Percentiles rank a stretch among this genome's conserved stretches.
Evolutionary conservation across 2,888 invertebrate genomes (phyloP).

Genomic region (Augiades crinisus): DNA sequence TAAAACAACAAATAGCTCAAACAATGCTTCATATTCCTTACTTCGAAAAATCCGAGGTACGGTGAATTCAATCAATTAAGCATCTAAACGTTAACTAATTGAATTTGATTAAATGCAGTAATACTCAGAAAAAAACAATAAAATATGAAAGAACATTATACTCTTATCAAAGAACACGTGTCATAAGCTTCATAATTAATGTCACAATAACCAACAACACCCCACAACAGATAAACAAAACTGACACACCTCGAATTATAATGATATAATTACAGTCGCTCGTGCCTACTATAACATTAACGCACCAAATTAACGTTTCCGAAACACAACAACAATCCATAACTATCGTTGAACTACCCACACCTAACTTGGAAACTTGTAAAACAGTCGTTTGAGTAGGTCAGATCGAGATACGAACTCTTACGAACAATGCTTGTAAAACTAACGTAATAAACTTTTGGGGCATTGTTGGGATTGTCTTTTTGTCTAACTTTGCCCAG

Average conservation of each 20-base stretch:
- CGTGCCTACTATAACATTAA: slow-evolving; percentile 1
- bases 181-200: too few relatives aligned
- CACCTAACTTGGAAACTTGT: slow-evolving; percentile 19
- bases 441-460: slow-evolving; percentile 25
- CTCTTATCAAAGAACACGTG: too few relatives aligned
- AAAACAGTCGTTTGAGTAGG: slow-evolving; percentile 23
- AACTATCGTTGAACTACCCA: slow-evolving; percentile 5
- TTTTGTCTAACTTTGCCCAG: slow-evolving; percentile 16
- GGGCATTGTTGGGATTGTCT: slow-evolving; percentile 24
- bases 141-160: too few relatives aligned
- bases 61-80: too few relatives aligned
- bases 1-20: too few relatives aligned
- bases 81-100: too few relatives aligned
- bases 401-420: slow-evolving; percentile 24
- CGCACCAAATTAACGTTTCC: neutral
- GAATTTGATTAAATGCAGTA: too few relatives aligned
- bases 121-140: too few relatives aligned
- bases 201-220: neutral
- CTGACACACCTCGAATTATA: slow-evolving; percentile 1
- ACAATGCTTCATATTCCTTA: too few relatives aligned
- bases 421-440: slow-evolving; percentile 21
- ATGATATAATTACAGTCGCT: slow-evolving; percentile 10
- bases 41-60: too few relatives aligned
- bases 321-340: slow-evolving; percentile 21
- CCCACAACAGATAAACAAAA: slow-evolving; percentile 13